Percentiles rank a stretch among this genome's conserved stretches.
Conservation (phyloP, 2,888 invertebrate species). For the Dicycla oo region DNA sequence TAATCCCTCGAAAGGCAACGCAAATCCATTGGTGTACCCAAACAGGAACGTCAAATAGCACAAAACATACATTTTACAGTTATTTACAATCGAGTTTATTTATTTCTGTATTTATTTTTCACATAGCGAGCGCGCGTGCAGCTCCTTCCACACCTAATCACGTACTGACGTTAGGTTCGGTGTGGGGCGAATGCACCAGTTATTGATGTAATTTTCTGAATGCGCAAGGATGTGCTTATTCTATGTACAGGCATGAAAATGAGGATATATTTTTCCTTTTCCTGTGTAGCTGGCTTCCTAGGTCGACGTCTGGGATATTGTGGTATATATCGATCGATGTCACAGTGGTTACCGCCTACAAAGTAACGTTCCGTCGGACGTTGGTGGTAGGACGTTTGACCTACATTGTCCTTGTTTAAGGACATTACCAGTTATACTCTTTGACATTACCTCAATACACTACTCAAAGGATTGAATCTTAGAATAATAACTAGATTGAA, state of each 20-base stretch:
- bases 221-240: constrained; percentile 30
- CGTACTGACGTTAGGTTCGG: constrained; percentile 28
- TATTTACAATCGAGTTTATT: constrained; percentile 21
- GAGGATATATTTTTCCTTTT: constrained; percentile 4
- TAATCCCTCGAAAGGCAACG: constrained; percentile 81
- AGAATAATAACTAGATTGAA: no score
- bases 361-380: background rate
- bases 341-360: background rate
- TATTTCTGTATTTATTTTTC: constrained; percentile 13
- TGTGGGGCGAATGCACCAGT: constrained; percentile 8
- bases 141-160: background rate
- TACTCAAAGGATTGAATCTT: background rate
- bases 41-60: constrained; percentile 44
- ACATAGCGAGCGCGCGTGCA: constrained; percentile 36
- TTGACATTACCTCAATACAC: background rate
- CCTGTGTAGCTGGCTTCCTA: background rate
- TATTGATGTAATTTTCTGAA: constrained; percentile 61
- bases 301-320: background rate
- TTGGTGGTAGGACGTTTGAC: background rate
- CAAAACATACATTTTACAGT: constrained; percentile 51
- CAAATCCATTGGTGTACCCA: constrained; percentile 70
- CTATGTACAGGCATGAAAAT: constrained; percentile 38
- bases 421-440: no score
- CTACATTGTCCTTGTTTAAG: constrained; percentile 7
- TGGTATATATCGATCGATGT: constrained; percentile 11